Evolutionary conservation across 37 sponge, comb jelly and placozoan genomes (phyloP), one percentile per base, ranked within the genome.

Genomic region (Beroe ovata): DNA sequence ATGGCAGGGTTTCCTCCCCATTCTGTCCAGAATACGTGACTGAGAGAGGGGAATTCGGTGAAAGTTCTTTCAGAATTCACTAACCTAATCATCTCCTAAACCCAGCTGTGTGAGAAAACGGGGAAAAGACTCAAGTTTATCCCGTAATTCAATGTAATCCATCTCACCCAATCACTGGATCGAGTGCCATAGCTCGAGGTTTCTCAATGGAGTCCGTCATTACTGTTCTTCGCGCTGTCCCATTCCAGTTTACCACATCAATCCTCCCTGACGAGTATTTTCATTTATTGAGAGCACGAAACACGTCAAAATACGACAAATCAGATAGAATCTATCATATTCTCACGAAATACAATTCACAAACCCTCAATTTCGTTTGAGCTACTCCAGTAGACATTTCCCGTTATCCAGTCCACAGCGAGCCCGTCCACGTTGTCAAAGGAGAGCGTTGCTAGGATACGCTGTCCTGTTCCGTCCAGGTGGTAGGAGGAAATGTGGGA

Each of bases 91-190:
- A n/a, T n/a, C n/a, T n/a, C n/a, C n/a, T n/a, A n/a, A n/a, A n/a
- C n/a, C n/a, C n/a, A n/a, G n/a, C n/a, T n/a, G n/a, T n/a, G n/a
- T n/a, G n/a, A n/a, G n/a, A n/a, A n/a, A n/a, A n/a, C n/a, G n/a
- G n/a, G n/a, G n/a, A n/a, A n/a, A n/a, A n/a, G n/a, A n/a, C n/a
- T n/a, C n/a, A n/a, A n/a, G n/a, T n/a, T n/a, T n/a, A n/a, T n/a
- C n/a, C n/a, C n/a, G n/a, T n/a, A n/a, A 18, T 58, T 58, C 59
- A 58, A 19, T 11, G n/a, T n/a, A n/a, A n/a, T n/a, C n/a, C n/a
- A n/a, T n/a, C 84, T 42, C 28, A 77, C 84, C 84, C 84, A 3
- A 39, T 22, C 25, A 77, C 84, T 4, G 84, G 84, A 77, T 77
- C 84, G 8, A 77, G 54, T 4, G 54, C 42, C 28, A 77, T 40